Conservation (phyloP, 2,113 vertebrate genomes). For the Thunnus thynnus region DNA sequence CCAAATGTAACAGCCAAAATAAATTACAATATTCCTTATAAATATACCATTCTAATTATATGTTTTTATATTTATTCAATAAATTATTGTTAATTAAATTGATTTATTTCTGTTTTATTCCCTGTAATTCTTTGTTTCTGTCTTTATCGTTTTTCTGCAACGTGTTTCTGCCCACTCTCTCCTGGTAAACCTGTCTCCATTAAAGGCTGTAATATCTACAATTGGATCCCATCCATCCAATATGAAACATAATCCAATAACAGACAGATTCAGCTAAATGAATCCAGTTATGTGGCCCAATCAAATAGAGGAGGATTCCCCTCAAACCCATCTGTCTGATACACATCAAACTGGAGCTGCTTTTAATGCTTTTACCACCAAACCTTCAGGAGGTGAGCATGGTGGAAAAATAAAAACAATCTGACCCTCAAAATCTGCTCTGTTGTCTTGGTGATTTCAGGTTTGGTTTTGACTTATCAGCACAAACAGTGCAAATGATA, state of each 20-base stretch:
- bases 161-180: not conserved
- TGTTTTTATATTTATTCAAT: not conserved
- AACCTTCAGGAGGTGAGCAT: slow-evolving; percentile 28
- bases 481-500: slow-evolving; percentile 16
- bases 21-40: too few relatives aligned
- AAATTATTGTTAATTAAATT: too few relatives aligned
- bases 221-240: slow-evolving; percentile 76
- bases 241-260: slow-evolving; percentile 75
- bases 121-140: not conserved
- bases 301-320: slow-evolving; percentile 73
- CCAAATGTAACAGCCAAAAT: too few relatives aligned
- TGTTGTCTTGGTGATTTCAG: not conserved
- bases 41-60: too few relatives aligned
- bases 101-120: not conserved
- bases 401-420: slow-evolving; percentile 6
- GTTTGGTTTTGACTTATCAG: slow-evolving; percentile 33
- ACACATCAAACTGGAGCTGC: slow-evolving; percentile 55
- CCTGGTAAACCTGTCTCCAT: slow-evolving; percentile 57
- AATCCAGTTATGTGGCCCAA: slow-evolving; percentile 74
- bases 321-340: slow-evolving; percentile 65
- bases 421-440: slow-evolving; percentile 16
- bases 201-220: slow-evolving; percentile 70
- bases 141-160: not conserved
- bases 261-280: slow-evolving; percentile 66
- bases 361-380: slow-evolving; percentile 65